Conservation (phyloP, 2,888 invertebrate genomes). For the Drosophila aldrichi region DNA sequence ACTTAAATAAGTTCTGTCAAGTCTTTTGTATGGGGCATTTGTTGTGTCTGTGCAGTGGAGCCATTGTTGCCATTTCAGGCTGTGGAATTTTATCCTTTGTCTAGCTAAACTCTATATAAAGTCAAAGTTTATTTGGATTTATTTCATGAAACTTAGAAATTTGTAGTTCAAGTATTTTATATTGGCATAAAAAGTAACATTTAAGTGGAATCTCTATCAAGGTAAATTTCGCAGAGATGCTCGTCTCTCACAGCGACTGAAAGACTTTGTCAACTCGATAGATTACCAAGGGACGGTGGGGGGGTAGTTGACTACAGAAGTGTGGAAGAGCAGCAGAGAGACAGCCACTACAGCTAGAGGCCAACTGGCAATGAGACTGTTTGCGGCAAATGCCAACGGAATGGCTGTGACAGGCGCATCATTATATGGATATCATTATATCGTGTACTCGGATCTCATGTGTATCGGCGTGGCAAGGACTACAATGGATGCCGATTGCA, state of each 20-base stretch:
- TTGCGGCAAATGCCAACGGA: slow-evolving; percentile 49
- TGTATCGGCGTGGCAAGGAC: slow-evolving; percentile 61
- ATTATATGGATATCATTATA: slow-evolving; percentile 83
- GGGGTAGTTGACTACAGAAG: neutral
- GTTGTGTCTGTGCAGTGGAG: neutral
- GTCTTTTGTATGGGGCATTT: slow-evolving; percentile 16
- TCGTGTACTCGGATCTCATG: slow-evolving; percentile 76
- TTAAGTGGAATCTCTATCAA: slow-evolving; percentile 3
- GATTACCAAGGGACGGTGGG: neutral
- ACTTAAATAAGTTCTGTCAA: slow-evolving; percentile 31
- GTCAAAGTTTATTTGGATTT: no score
- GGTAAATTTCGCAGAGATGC: slow-evolving; percentile 33
- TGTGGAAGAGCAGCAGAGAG: neutral
- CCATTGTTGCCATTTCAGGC: slow-evolving; percentile 31
- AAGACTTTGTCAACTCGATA: slow-evolving; percentile 21
- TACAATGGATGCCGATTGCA: slow-evolving; percentile 57
- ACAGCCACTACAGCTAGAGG: slow-evolving; percentile 12
- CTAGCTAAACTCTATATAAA: neutral
- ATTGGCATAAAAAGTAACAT: neutral
- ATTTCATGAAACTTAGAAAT: no score
- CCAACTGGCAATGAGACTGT: slow-evolving; percentile 15
- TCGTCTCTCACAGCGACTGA: neutral
- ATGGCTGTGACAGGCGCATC: slow-evolving; percentile 83
- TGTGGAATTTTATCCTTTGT: neutral
- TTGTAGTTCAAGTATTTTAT: neutral